Percentiles rank a stretch among this genome's conserved stretches.
These are phyloP conservation scores for Pseudomyrmex cubaensis DNA, from an alignment of 1,140 invertebrate species.

Conservation along the genomic window DNA sequence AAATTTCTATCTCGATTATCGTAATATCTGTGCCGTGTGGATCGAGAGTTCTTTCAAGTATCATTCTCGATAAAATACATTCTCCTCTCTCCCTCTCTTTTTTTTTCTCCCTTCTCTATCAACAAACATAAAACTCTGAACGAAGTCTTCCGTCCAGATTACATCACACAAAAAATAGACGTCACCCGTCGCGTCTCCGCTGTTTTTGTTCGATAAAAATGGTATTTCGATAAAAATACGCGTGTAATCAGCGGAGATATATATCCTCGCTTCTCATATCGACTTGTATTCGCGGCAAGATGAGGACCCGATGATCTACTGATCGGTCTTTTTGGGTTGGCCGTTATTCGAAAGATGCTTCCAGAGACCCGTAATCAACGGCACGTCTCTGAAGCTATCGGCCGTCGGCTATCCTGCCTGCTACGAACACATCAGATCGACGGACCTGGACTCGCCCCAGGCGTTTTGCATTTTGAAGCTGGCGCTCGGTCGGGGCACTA, in stretches of 20 bases:
- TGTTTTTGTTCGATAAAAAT: not conserved
- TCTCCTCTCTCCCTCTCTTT: not conserved
- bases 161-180: slow-evolving; percentile 23
- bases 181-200: not conserved
- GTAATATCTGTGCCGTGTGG: not conserved
- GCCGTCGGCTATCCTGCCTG: slow-evolving; percentile 76
- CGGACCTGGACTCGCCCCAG: slow-evolving; percentile 77
- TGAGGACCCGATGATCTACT: not conserved
- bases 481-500: slow-evolving; percentile 75
- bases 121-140: slow-evolving; percentile 21
- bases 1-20: slow-evolving; percentile 36
- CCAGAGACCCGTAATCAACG: slow-evolving; percentile 81
- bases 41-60: slow-evolving; percentile 2
- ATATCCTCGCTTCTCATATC: not conserved
- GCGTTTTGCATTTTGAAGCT: slow-evolving; percentile 78
- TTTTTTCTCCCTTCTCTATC: not conserved
- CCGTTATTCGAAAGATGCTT: slow-evolving; percentile 77
- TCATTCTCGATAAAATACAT: slow-evolving; percentile 17
- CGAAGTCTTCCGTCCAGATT: slow-evolving; percentile 18
- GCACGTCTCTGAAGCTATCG: slow-evolving; percentile 80
- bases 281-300: not conserved
- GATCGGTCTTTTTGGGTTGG: slow-evolving; percentile 64
- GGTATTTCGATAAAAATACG: slow-evolving; percentile 35
- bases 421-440: slow-evolving; percentile 81
- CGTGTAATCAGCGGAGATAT: slow-evolving; percentile 1